phyloP scores from a whole-genome alignment of 1,140 invertebrate species.

The Euwallacea similis region DNA sequence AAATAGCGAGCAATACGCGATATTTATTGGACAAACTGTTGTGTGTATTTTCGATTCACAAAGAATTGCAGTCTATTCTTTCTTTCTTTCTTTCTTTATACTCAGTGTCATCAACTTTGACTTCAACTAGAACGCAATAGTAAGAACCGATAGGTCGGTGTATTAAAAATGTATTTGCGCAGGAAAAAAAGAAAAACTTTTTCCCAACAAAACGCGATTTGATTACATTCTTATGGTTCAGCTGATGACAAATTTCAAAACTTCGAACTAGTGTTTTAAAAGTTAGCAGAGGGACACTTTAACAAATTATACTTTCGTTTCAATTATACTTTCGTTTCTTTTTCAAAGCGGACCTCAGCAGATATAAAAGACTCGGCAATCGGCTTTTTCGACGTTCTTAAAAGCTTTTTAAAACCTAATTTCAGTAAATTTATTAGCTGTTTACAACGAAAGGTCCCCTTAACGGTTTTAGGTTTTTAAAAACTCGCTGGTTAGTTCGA shows the following conservation, averaged over 20 bases:
- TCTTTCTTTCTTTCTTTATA: no score
- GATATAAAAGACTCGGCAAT: conserved; percentile 41
- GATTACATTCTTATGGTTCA: conserved; percentile 37
- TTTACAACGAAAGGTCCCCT: conserved; percentile 17
- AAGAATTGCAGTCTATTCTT: no score
- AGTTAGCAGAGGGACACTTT: conserved; percentile 46
- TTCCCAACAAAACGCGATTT: conserved; percentile 25
- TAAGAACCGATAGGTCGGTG: no score
- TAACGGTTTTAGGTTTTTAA: conserved; percentile 18
- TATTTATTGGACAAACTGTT: no score
- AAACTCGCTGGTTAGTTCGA: neutral
- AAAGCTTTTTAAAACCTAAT: conserved; percentile 47
- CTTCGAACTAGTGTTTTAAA: conserved; percentile 49
- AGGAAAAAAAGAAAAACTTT: conserved; percentile 7
- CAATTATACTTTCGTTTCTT: conserved; percentile 48
- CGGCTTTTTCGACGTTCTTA: conserved; percentile 42
- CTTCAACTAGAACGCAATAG: no score
- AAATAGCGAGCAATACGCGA: no score
- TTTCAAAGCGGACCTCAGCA: conserved; percentile 45
- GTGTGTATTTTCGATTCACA: no score
- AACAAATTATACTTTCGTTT: conserved; percentile 52
- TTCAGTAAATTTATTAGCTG: conserved; percentile 43
- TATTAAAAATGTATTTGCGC: no score
- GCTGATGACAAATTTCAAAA: conserved; percentile 46
- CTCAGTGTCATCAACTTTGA: no score